Base-by-base conservation (phyloP, 2,888 invertebrate genomes). In the Masnerella sp. region DNA sequence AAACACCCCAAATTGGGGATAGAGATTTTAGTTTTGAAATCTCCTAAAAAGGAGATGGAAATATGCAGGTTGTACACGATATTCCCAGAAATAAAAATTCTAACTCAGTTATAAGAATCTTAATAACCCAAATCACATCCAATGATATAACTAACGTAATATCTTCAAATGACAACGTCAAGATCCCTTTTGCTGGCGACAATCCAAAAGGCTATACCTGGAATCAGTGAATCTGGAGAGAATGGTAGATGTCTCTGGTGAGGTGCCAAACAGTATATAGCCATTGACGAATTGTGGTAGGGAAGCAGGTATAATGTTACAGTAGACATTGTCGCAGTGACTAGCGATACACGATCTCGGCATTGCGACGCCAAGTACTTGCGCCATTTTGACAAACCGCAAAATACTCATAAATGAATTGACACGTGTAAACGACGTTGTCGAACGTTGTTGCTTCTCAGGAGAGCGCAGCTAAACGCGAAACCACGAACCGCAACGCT, bases 261-360 rank as follows among this genome's bases (percentile, higher is more conserved):
- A 56, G 65, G 67, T 45, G 28, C 49, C 30, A 30, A 25, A 43
- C 59, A 40, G 22, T 38, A 45, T n/a, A n/a, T 56, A 30, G 65
- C 62, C 59, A 70, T 73, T 77, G 72, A 77, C 70, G 67, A 70
- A 77, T 72, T 65, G 70, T 36, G 65, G 65, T 64, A 49, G 17
- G 32, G 49, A 18, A 18, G 20, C 9, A 32, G 14, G 22, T 42
- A 45, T 58, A 62, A 65, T 54, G 52, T 52, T 34, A 56, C 58
- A 28, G 61, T 51, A 51, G 61, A 69, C 69, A 64, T 30, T 45
- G 56, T 43, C 43, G 61, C 36, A 47, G 8, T 20, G 12, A 56
- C 32, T 45, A 42, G 52, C n/a, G n/a, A n/a, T n/a, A 61, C 62
- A 62, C 49, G 56, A 70, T 54, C 54, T 28, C 51, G 34, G 58